Conservation (phyloP, 2,888 invertebrate species). For the Patella pellucida region DNA sequence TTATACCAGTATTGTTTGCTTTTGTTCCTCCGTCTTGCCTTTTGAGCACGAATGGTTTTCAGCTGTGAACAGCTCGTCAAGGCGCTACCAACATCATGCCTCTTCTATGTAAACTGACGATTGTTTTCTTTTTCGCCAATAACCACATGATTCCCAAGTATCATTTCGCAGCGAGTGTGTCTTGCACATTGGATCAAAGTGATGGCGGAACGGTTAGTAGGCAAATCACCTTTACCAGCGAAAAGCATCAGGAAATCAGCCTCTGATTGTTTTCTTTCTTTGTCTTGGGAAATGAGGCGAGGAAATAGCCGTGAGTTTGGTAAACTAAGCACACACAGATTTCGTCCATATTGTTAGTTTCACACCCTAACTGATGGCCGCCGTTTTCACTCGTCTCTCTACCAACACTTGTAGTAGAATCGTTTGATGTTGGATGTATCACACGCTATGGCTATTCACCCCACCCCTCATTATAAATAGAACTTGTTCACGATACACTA, state of each 20-base stretch:
- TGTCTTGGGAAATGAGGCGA: slow-evolving; percentile 8
- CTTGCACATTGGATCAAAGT: slow-evolving; percentile 26
- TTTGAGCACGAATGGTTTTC: slow-evolving; percentile 27
- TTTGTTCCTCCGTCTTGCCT: slow-evolving; percentile 27
- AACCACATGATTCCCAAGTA: slow-evolving; percentile 25
- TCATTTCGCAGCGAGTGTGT: slow-evolving; percentile 23
- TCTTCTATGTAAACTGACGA: slow-evolving; percentile 22
- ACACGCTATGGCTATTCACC: background rate
- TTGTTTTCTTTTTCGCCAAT: slow-evolving; percentile 20
- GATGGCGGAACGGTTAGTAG: slow-evolving; percentile 13
- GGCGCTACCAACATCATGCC: slow-evolving; percentile 13
- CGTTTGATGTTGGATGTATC: slow-evolving; percentile 1
- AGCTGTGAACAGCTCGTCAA: slow-evolving; percentile 16
- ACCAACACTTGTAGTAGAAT: slow-evolving; percentile 14
- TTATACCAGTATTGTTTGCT: slow-evolving; percentile 37
- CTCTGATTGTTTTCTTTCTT: slow-evolving; percentile 22
- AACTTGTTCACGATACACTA: too few species aligned
- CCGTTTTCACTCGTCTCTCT: slow-evolving; percentile 17
- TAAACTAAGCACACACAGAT: background rate
- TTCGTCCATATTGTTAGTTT: slow-evolving; percentile 4
- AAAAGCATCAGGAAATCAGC: slow-evolving; percentile 18
- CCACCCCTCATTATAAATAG: slow-evolving; percentile 6
- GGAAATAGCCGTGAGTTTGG: slow-evolving; percentile 10
- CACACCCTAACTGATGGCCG: slow-evolving; percentile 12
- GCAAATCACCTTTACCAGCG: background rate